A percentile compares a stretch with the other conserved stretches of the same genome.
Evolutionary conservation across 1,140 invertebrate genomes (phyloP).

Genomic region (Stegodyphus mimosarum): DNA sequence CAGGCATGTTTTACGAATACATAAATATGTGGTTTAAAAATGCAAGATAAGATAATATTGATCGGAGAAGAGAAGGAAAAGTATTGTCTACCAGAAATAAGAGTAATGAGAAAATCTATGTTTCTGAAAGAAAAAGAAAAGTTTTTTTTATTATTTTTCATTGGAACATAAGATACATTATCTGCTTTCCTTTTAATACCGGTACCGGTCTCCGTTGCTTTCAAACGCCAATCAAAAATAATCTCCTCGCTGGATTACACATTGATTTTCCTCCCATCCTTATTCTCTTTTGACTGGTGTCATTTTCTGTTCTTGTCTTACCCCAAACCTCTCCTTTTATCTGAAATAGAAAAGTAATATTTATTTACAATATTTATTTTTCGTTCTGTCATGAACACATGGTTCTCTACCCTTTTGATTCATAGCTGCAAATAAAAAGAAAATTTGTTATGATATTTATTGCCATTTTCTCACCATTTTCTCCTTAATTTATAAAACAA

Average conservation of each 20-base stretch:
- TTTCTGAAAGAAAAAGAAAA: no score
- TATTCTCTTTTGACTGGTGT: not conserved
- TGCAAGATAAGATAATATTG: no score
- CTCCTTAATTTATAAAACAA: not conserved
- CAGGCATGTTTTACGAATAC: no score
- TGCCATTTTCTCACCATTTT: not conserved
- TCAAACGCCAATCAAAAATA: slow-evolving; percentile 16
- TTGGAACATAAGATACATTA: no score
- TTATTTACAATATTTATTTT: slow-evolving; percentile 36
- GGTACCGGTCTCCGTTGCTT: no score
- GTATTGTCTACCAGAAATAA: no score
- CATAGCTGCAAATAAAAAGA: slow-evolving; percentile 13
- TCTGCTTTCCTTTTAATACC: no score
- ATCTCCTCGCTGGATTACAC: slow-evolving; percentile 24
- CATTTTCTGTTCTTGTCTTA: slow-evolving; percentile 20
- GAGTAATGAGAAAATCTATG: no score
- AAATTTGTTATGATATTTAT: not conserved
- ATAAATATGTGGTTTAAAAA: no score
- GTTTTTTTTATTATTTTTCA: no score
- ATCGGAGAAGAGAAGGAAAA: no score
- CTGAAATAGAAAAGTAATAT: slow-evolving; percentile 14
- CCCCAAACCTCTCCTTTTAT: not conserved
- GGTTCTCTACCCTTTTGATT: slow-evolving; percentile 28
- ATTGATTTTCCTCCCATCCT: slow-evolving; percentile 15
- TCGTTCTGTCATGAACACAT: slow-evolving; percentile 29